These are phyloP conservation scores for Sigmodon hispidus DNA, from an alignment of 2,113 vertebrate species.

Conservation along the genomic window DNA sequence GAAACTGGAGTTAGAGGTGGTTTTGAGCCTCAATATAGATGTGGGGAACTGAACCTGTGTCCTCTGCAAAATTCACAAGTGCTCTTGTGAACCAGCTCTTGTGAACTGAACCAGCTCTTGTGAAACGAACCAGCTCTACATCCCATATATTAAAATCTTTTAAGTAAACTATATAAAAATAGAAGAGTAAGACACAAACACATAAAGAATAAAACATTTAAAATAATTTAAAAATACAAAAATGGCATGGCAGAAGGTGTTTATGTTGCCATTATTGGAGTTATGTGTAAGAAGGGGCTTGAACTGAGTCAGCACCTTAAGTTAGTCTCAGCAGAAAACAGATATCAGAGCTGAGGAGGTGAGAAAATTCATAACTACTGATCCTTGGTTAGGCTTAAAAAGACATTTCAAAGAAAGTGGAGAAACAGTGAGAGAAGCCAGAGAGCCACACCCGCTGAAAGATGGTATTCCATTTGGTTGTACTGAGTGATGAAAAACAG, in stretches of 20 bases:
- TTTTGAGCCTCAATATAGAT: background rate
- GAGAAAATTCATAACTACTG: background rate
- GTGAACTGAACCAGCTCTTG: too few species aligned
- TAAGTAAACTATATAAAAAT: background rate
- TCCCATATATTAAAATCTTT: background rate
- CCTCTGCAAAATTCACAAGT: background rate
- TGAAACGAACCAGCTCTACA: background rate
- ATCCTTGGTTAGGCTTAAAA: background rate
- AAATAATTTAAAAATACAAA: constrained; percentile 43
- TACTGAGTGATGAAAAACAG: background rate
- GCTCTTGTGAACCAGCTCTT: too few species aligned
- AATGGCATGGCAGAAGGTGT: background rate
- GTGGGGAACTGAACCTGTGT: background rate
- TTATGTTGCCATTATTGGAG: background rate
- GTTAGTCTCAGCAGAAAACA: background rate
- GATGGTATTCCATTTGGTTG: background rate
- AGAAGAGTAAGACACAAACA: background rate
- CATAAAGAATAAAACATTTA: constrained; percentile 20
- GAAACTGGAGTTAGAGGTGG: background rate
- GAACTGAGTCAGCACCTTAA: background rate
- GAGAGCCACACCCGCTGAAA: background rate
- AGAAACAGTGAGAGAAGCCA: background rate
- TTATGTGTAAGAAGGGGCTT: background rate
- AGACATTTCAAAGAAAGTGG: background rate
- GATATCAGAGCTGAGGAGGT: background rate